Conservation (phyloP, 2,797 vertebrate species). For the Oreortyx pictus region DNA sequence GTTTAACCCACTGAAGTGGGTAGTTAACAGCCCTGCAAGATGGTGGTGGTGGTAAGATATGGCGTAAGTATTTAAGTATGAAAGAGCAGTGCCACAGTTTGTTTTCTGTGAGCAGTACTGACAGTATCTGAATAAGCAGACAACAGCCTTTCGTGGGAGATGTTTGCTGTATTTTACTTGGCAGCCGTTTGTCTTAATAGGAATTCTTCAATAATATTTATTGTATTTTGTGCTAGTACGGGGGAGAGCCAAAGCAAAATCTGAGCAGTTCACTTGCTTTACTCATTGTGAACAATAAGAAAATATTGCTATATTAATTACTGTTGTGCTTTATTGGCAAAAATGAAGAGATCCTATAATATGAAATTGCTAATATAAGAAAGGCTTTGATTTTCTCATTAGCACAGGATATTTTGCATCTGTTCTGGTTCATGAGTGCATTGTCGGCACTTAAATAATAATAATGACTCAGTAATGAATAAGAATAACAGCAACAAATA, state of each 20-base stretch:
- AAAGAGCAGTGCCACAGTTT: conserved; percentile 27
- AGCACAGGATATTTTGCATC: conserved; percentile 74
- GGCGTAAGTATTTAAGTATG: conserved; percentile 16
- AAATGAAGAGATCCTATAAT: conserved; percentile 72
- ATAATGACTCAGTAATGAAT: conserved; percentile 75
- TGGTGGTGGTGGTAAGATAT: not conserved
- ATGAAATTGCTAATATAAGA: conserved; percentile 72
- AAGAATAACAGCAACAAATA: conserved; percentile 68
- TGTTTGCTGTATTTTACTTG: conserved; percentile 64
- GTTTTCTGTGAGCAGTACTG: conserved; percentile 31
- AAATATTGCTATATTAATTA: conserved; percentile 72
- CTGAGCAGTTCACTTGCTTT: conserved; percentile 49
- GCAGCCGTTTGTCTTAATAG: conserved; percentile 56
- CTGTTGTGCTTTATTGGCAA: conserved; percentile 66
- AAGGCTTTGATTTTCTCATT: conserved; percentile 76
- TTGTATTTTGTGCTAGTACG: conserved; percentile 56
- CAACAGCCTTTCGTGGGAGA: conserved; percentile 48
- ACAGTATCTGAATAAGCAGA: conserved; percentile 57
- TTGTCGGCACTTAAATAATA: conserved; percentile 74
- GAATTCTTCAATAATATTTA: conserved; percentile 49
- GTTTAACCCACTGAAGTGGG: not conserved
- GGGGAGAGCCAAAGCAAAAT: conserved; percentile 47
- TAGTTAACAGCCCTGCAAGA: not conserved
- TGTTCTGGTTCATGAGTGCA: conserved; percentile 72
- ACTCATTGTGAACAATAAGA: conserved; percentile 58